phyloP scores from a whole-genome alignment of 1,140 invertebrate genomes.

The Wasmannia auropunctata region DNA sequence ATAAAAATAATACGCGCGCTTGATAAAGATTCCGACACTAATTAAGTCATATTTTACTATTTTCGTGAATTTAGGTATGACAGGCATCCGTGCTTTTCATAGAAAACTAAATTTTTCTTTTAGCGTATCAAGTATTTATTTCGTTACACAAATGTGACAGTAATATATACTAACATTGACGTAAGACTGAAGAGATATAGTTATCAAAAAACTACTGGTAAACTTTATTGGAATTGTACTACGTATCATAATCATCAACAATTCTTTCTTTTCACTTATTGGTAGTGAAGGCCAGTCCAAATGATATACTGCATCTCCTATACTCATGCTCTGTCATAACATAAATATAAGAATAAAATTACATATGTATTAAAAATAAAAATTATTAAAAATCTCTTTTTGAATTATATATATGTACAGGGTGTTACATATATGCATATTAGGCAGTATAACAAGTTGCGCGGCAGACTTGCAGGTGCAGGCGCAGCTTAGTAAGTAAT shows the following conservation, averaged over 20 bases:
- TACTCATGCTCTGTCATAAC: background rate
- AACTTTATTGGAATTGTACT: slow-evolving; percentile 48
- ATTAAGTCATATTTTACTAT: background rate
- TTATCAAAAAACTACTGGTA: slow-evolving; percentile 39
- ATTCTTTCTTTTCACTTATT: background rate
- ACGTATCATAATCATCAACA: slow-evolving; percentile 52
- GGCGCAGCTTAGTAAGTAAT: too few species aligned
- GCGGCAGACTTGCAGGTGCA: too few species aligned
- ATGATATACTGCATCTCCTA: slow-evolving; percentile 4
- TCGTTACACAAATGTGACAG: background rate
- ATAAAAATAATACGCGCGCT: background rate
- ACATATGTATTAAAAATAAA: too few species aligned
- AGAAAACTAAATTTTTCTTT: too few species aligned
- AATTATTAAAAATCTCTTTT: too few species aligned
- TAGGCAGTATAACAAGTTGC: too few species aligned
- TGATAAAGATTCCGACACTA: background rate
- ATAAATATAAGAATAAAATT: background rate
- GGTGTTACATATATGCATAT: too few species aligned
- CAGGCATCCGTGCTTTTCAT: too few species aligned
- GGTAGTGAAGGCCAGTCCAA: slow-evolving; percentile 19
- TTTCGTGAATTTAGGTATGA: too few species aligned
- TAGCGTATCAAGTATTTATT: background rate
- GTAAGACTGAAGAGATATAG: slow-evolving; percentile 32
- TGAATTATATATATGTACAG: too few species aligned
- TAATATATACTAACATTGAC: background rate